These are phyloP conservation scores for Ceratina calcarata DNA, from an alignment of 1,140 invertebrate species.

Conservation along the genomic window DNA sequence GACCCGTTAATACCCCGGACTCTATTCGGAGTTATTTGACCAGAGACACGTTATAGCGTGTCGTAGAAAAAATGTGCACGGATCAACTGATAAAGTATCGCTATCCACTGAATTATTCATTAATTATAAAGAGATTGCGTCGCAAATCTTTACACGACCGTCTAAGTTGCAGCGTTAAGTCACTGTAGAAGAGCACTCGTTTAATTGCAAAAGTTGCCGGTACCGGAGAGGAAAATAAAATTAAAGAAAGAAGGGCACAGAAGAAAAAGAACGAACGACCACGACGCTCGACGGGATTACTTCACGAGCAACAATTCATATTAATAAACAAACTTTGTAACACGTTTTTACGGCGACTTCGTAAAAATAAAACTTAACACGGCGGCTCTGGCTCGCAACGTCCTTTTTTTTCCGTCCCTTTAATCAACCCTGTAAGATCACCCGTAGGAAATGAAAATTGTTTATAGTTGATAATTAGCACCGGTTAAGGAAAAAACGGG, in stretches of 20 bases:
- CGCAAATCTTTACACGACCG: slow-evolving; percentile 10
- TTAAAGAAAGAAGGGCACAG: not conserved
- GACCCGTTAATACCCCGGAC: slow-evolving; percentile 11
- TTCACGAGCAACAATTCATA: slow-evolving; percentile 71
- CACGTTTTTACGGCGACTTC: slow-evolving; percentile 45
- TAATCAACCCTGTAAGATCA: slow-evolving; percentile 66
- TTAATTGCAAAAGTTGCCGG: slow-evolving; percentile 59
- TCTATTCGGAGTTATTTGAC: not conserved
- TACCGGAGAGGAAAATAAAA: slow-evolving; percentile 40
- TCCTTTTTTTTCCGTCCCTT: slow-evolving; percentile 3
- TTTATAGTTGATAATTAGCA: slow-evolving; percentile 71
- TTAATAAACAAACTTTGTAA: slow-evolving; percentile 73
- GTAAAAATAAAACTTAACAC: slow-evolving; percentile 70
- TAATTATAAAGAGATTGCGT: slow-evolving; percentile 22
- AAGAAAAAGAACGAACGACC: not conserved
- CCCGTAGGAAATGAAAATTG: slow-evolving; percentile 69
- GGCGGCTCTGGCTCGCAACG: slow-evolving; percentile 35
- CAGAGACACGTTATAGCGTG: slow-evolving; percentile 1
- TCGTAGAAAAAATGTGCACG: not conserved
- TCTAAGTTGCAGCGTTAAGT: slow-evolving; percentile 28
- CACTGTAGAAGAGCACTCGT: slow-evolving; percentile 47
- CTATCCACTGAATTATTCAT: slow-evolving; percentile 18
- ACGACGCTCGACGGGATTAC: slow-evolving; percentile 15
- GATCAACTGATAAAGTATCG: not conserved
- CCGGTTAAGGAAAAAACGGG: slow-evolving; percentile 53